phyloP scores from a whole-genome alignment of 64 coral and sea anemone species.

The Dendronephthya gigantea region DNA sequence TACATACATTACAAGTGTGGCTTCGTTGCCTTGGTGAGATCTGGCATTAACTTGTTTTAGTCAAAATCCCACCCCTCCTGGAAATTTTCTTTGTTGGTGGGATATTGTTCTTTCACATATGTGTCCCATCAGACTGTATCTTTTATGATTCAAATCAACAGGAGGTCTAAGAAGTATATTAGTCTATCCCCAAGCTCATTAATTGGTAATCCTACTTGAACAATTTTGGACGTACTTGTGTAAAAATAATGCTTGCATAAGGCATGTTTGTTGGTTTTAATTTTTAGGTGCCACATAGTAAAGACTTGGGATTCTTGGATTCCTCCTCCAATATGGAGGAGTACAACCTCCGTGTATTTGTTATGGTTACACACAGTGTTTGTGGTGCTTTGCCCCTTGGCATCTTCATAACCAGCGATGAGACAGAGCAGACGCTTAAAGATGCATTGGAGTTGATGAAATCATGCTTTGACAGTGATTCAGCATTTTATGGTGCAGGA shows the following conservation, averaged over 20 bases:
- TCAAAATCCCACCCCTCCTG: too few species aligned
- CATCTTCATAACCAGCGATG: neutral
- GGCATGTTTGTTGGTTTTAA: neutral
- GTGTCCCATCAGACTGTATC: too few species aligned
- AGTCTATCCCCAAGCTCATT: too few species aligned
- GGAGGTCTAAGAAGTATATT: too few species aligned
- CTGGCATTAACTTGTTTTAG: neutral
- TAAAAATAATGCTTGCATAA: neutral
- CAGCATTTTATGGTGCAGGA: neutral
- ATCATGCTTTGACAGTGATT: neutral
- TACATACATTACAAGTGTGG: neutral
- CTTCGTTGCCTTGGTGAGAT: neutral
- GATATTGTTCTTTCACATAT: too few species aligned
- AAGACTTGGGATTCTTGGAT: slow-evolving; percentile 4
- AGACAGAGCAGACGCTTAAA: neutral
- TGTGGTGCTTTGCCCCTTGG: neutral
- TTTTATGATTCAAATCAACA: too few species aligned
- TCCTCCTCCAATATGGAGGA: slow-evolving; percentile 8
- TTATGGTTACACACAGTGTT: neutral
- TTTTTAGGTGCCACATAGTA: neutral
- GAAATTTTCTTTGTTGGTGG: too few species aligned
- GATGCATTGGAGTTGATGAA: neutral
- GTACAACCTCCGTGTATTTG: neutral
- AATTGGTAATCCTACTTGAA: too few species aligned
- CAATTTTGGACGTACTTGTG: neutral